A percentile compares a stretch with the other conserved stretches of the same genome.
Conservation (phyloP, 2,888 invertebrate genomes). For the Emesis furor region DNA sequence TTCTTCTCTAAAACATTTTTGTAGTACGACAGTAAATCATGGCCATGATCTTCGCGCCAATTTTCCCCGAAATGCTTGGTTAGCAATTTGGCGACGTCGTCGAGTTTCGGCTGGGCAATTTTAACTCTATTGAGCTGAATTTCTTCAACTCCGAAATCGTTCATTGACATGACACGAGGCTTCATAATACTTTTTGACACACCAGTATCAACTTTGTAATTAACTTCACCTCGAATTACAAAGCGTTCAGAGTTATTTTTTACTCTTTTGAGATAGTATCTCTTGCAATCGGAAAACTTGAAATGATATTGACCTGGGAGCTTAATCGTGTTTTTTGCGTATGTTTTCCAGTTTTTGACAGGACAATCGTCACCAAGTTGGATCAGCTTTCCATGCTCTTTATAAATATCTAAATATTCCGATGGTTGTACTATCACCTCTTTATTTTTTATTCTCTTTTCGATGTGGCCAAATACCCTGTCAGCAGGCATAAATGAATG, state of each 20-base stretch:
- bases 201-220: neutral
- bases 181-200: neutral
- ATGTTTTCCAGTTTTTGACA: conserved; percentile 2
- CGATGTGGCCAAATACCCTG: conserved; percentile 4
- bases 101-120: too few species aligned
- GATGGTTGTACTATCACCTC: conserved; percentile 17
- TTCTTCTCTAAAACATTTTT: too few species aligned
- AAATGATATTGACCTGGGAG: neutral
- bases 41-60: too few species aligned
- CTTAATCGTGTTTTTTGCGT: neutral
- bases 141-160: too few species aligned
- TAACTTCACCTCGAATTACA: neutral
- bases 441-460: conserved; percentile 18
- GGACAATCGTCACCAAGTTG: conserved; percentile 5
- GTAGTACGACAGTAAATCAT: too few species aligned
- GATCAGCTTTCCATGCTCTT: neutral
- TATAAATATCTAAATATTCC: conserved; percentile 5
- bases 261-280: conserved; percentile 17
- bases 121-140: too few species aligned
- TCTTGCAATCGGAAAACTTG: conserved; percentile 1
- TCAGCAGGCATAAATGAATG: conserved; percentile 28
- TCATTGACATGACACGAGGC: neutral
- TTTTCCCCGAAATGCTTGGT: too few species aligned
- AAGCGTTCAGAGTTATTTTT: conserved; percentile 7
- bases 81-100: too few species aligned